A percentile compares a stretch with the other conserved stretches of the same genome.
Conservation (phyloP, 2,113 vertebrate species). For the Dromaius novaehollandiae region DNA sequence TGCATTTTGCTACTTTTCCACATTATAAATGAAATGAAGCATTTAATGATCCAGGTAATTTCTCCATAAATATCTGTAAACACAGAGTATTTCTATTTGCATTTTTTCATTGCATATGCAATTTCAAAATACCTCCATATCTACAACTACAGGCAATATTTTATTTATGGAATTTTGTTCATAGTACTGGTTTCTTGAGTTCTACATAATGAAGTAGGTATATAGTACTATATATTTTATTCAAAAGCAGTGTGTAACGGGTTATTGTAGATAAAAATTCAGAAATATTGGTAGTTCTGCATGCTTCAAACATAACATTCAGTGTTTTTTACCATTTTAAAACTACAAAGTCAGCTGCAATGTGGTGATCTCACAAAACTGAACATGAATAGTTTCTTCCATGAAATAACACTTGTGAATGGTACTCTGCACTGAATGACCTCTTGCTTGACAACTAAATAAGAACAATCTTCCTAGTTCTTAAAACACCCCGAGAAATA, state of each 20-base stretch:
- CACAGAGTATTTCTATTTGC: background rate
- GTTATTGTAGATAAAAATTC: background rate
- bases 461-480: background rate
- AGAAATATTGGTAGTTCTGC: background rate
- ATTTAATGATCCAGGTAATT: conserved; percentile 33
- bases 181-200: background rate
- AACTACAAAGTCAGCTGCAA: background rate
- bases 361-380: background rate
- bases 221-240: background rate
- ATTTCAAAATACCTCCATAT: background rate
- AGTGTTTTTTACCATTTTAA: background rate
- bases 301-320: background rate
- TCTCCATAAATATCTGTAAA: conserved; percentile 8
- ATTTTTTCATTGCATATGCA: background rate
- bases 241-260: background rate
- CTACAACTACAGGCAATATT: conserved; percentile 1
- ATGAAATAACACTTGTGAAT: background rate
- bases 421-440: background rate
- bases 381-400: background rate
- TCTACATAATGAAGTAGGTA: background rate
- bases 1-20: conserved; percentile 1
- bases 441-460: background rate
- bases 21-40: conserved; percentile 26
- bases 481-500: background rate
- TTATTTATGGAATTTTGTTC: background rate